Evolutionary conservation across 2,888 invertebrate species (phyloP).

Genomic region (Leptarthrus brevirostris): DNA sequence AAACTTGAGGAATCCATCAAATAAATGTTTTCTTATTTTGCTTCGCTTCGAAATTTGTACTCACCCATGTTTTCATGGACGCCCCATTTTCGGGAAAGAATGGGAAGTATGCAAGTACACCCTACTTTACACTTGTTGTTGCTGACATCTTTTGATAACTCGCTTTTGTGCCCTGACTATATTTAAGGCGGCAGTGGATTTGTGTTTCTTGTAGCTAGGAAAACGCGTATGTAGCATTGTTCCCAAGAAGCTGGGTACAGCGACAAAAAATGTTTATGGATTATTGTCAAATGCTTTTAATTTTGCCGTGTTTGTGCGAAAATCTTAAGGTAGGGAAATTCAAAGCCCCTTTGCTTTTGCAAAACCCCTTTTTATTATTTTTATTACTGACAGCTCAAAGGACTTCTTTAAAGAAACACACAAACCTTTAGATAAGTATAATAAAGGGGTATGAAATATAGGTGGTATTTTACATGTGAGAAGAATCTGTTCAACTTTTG

Average conservation of each 20-base stretch:
- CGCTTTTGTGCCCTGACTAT: slow-evolving; percentile 6
- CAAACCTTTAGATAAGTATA: too few relatives aligned
- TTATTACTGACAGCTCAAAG: slow-evolving; percentile 29
- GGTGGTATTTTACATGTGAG: too few relatives aligned
- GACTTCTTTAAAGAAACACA: too few relatives aligned
- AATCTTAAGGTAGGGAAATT: slow-evolving; percentile 35
- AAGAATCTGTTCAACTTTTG: too few relatives aligned
- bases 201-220: not conserved
- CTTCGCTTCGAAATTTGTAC: slow-evolving; percentile 54
- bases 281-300: slow-evolving; percentile 52
- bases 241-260: not conserved
- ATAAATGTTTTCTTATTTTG: slow-evolving; percentile 56
- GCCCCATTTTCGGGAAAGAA: not conserved
- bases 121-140: slow-evolving; percentile 17
- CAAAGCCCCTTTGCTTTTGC: slow-evolving; percentile 27
- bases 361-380: slow-evolving; percentile 37
- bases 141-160: slow-evolving; percentile 24
- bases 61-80: slow-evolving; percentile 52
- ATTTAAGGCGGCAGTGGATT: not conserved
- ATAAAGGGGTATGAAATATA: too few relatives aligned
- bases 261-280: slow-evolving; percentile 47
- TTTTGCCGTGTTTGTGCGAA: slow-evolving; percentile 48
- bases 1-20: slow-evolving; percentile 56
- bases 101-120: not conserved
- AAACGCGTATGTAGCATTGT: not conserved